Percentiles rank a stretch among this genome's conserved stretches.
phyloP scores from a whole-genome alignment of 2,113 vertebrate genomes.

The Leptosomus discolor region DNA sequence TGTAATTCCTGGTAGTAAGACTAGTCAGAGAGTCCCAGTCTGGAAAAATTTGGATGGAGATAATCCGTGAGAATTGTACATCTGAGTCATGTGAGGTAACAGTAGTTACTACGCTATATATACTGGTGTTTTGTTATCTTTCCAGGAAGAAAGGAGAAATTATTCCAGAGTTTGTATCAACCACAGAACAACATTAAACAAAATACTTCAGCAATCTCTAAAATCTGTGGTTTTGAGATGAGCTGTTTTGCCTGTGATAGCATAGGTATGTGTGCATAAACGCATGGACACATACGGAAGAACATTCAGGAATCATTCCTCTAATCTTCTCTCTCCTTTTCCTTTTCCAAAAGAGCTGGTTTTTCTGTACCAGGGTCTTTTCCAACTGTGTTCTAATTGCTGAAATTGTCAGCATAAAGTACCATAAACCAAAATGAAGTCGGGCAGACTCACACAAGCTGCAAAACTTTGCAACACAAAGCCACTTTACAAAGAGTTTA shows the following conservation, averaged over 20 bases:
- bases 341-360: neutral
- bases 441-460: neutral
- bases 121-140: neutral
- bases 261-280: neutral
- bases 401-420: neutral
- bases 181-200: neutral
- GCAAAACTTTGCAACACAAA: conserved; percentile 40
- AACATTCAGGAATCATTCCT: neutral
- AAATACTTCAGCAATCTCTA: neutral
- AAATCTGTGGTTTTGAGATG: neutral
- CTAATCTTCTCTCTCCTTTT: neutral
- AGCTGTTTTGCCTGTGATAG: neutral
- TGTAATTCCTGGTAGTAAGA: neutral
- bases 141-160: neutral
- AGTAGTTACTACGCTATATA: accelerated
- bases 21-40: neutral
- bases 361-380: neutral
- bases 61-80: neutral
- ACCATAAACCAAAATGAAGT: neutral
- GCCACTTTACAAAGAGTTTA: neutral
- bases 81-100: neutral
- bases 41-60: neutral
- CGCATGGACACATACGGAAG: neutral
- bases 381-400: conserved; percentile 23
- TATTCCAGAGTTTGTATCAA: neutral